Evolutionary conservation across 2,888 invertebrate genomes (phyloP), one percentile per base, ranked within the genome.

Genomic region (Melanotus villosus): DNA sequence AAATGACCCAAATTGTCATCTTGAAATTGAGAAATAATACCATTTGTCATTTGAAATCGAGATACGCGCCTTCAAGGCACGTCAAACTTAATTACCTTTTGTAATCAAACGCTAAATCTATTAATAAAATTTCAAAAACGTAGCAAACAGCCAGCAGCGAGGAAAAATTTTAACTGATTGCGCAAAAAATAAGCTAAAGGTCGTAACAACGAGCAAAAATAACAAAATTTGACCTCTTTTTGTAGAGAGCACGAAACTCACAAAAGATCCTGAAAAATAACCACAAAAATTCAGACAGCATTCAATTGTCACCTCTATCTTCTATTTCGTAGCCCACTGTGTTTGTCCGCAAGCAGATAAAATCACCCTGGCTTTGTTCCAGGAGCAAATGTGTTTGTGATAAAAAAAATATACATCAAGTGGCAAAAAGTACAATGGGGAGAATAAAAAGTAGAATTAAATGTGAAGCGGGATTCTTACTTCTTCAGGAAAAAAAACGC

Each of bases 11-110:
- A 47, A 70, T 69, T 70, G 70, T 68, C 72, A 67, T 66, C 68
- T 60, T 65, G 64, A 72, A 74, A 74, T 72, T 74, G 72, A 68
- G 72, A 74, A 72, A 74, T 72, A 70, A 72, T 68, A 66, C 62
- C 70, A 66, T 72, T 65, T 68, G 68, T 73, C 73, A 73, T 71
- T 65, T 32, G 54, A 54, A 66, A 65, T 67, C 59, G 26, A 38
- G 58, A 56, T 54, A 54, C 30, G 47, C 47, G 34, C 43, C 45
- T 43, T 10, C 43, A 50, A 52, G 34, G 41, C 59, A 54, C 54
- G 60, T 45, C 65, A 59, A 21, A 50, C 65, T 41, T 63, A 71
- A 69, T 71, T 69, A 60, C 58, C 26, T 43, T 70, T 67, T 52
- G 56, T 50, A 60, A 50, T 57, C 47, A 26, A 56, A 34, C 41